These are phyloP conservation scores for Actinostola sp. DNA, from an alignment of 92 coral and sea anemone species.

Conservation along the genomic window DNA sequence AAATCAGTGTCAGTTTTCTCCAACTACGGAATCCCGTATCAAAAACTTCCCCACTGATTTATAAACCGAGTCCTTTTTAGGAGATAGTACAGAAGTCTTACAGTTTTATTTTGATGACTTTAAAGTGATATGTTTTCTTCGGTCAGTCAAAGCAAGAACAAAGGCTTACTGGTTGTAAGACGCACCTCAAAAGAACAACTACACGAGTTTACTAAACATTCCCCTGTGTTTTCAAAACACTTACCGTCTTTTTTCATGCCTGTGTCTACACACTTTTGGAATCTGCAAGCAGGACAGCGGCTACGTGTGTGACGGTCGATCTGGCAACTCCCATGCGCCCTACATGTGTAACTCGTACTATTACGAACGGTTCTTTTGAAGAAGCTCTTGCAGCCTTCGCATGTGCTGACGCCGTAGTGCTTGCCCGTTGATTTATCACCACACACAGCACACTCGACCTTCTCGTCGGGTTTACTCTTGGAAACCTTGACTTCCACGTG, in stretches of 20 bases:
- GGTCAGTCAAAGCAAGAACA: background rate
- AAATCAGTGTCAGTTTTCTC: too few species aligned
- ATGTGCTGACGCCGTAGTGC: conserved; percentile 88
- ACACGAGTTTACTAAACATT: conserved; percentile 23
- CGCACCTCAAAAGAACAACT: background rate
- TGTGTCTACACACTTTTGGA: conserved; percentile 78
- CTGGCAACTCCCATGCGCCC: conserved; percentile 76
- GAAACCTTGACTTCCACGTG: conserved; percentile 34
- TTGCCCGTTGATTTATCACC: conserved; percentile 89
- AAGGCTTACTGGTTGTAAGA: background rate
- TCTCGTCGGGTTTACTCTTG: conserved; percentile 67
- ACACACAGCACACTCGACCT: conserved; percentile 81
- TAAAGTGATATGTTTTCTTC: background rate
- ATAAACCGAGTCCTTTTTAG: too few species aligned
- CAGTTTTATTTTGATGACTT: too few species aligned
- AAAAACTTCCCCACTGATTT: too few species aligned
- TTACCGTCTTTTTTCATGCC: conserved; percentile 94
- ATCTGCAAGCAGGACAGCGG: conserved; percentile 89
- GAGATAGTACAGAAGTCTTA: too few species aligned
- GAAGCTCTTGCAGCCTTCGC: conserved; percentile 92
- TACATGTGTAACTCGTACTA: conserved; percentile 80
- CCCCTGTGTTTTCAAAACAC: background rate
- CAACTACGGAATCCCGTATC: too few species aligned
- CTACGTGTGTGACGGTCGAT: conserved; percentile 84
- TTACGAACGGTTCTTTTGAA: conserved; percentile 90